A percentile compares a stretch with the other conserved stretches of the same genome.
phyloP scores from a whole-genome alignment of 2,797 vertebrate genomes.

The Scolopax bukidnonensis region DNA sequence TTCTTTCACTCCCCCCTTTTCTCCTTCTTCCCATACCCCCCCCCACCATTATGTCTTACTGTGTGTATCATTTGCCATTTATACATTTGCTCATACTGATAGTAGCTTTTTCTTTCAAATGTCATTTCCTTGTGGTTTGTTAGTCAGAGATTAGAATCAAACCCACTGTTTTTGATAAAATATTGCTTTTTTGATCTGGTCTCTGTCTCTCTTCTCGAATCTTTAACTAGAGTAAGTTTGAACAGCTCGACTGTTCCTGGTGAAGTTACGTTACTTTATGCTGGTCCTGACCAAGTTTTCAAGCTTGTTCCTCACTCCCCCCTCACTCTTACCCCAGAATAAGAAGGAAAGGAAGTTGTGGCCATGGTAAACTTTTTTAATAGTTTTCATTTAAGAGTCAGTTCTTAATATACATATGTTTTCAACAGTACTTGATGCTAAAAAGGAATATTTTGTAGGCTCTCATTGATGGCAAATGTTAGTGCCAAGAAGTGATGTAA shows the following conservation, averaged over 20 bases:
- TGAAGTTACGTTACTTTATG: background rate
- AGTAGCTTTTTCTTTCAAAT: background rate
- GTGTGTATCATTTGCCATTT: background rate
- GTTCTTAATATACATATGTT: background rate
- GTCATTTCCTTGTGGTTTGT: background rate
- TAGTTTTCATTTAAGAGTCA: background rate
- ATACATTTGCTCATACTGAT: background rate
- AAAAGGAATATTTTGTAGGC: background rate
- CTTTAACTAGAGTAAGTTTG: background rate
- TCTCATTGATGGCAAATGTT: background rate
- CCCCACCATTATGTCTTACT: background rate
- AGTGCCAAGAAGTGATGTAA: background rate
- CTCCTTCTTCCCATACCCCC: no score
- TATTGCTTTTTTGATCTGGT: background rate
- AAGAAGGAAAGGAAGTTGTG: background rate
- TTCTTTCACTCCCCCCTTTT: background rate
- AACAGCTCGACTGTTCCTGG: background rate
- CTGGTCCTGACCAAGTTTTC: background rate
- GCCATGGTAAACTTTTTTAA: background rate
- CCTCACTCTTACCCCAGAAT: background rate
- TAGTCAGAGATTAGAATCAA: background rate
- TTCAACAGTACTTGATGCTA: background rate
- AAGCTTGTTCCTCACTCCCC: background rate
- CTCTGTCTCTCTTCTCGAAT: background rate
- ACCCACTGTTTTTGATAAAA: background rate